Percentiles rank a stretch among this genome's conserved stretches.
These are phyloP conservation scores for Myotis yumanensis DNA, from an alignment of 2,113 vertebrate genomes.

Conservation along the genomic window DNA sequence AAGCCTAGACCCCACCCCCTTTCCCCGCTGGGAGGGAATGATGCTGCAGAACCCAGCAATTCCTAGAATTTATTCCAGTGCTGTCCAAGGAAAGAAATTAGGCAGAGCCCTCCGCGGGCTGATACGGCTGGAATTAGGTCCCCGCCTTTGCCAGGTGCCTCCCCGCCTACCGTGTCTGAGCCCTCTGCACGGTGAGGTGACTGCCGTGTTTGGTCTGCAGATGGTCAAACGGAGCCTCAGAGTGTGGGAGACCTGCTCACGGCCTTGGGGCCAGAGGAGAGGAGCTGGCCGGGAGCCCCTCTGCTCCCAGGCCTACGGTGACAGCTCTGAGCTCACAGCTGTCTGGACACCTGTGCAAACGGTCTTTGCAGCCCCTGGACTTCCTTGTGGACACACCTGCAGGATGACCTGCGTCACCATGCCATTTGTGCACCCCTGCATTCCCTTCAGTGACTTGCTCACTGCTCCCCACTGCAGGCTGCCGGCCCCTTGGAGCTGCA, in stretches of 20 bases:
- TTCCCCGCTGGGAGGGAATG: rapidly evolving
- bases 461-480: rapidly evolving
- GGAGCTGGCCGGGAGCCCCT: too few relatives aligned
- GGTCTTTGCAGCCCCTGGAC: rapidly evolving
- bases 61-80: background rate
- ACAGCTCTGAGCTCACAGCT: rapidly evolving
- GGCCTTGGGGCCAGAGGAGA: background rate
- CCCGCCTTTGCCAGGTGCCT: background rate
- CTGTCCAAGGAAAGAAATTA: background rate
- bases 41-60: rapidly evolving
- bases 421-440: background rate
- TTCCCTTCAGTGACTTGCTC: rapidly evolving
- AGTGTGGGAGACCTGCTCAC: rapidly evolving
- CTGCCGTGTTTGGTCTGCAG: rapidly evolving
- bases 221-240: rapidly evolving
- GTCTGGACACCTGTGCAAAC: rapidly evolving
- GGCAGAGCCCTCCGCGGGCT: background rate
- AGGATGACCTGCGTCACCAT: rapidly evolving
- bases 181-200: background rate
- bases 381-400: background rate
- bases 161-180: background rate
- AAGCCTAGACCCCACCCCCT: rapidly evolving
- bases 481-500: rapidly evolving
- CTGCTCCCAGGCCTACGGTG: rapidly evolving
- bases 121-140: background rate